These are phyloP conservation scores for Mimumesa dahlbomi DNA, from an alignment of 2,888 invertebrate genomes.

Conservation along the genomic window DNA sequence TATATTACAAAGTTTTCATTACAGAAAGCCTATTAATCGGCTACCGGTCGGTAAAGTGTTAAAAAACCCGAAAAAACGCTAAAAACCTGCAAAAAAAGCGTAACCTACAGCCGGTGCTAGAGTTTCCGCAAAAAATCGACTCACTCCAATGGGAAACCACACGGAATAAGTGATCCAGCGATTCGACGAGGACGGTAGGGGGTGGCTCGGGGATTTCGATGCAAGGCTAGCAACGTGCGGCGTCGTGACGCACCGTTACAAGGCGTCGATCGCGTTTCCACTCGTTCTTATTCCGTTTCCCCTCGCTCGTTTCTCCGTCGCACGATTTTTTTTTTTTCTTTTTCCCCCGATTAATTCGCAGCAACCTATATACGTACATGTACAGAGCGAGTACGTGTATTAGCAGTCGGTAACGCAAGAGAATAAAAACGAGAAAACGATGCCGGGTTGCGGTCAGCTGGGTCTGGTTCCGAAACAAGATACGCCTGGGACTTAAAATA, in stretches of 20 bases:
- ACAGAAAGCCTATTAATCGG: no score
- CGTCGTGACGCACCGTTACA: slow-evolving; percentile 29
- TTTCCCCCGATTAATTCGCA: slow-evolving; percentile 66
- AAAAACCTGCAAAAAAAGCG: no score
- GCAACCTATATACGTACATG: no score
- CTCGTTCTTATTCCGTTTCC: neutral
- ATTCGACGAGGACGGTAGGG: neutral
- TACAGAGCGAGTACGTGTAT: no score
- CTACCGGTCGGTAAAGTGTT: no score
- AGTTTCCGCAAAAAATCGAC: no score
- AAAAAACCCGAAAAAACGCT: no score
- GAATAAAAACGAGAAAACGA: slow-evolving; percentile 77
- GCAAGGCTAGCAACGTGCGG: slow-evolving; percentile 44
- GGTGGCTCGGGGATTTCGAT: slow-evolving; percentile 62
- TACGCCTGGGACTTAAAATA: slow-evolving; percentile 78
- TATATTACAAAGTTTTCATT: no score
- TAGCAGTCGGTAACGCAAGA: slow-evolving; percentile 63
- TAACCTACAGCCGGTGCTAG: no score
- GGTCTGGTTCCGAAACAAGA: slow-evolving; percentile 77
- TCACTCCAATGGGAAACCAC: neutral
- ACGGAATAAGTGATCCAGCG: neutral
- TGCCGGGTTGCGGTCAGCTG: slow-evolving; percentile 77
- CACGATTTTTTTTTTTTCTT: slow-evolving; percentile 29
- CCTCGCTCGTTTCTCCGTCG: slow-evolving; percentile 15
- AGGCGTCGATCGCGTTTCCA: neutral